Conservation (phyloP, 1,140 invertebrate species). For the Augochlora pura region DNA sequence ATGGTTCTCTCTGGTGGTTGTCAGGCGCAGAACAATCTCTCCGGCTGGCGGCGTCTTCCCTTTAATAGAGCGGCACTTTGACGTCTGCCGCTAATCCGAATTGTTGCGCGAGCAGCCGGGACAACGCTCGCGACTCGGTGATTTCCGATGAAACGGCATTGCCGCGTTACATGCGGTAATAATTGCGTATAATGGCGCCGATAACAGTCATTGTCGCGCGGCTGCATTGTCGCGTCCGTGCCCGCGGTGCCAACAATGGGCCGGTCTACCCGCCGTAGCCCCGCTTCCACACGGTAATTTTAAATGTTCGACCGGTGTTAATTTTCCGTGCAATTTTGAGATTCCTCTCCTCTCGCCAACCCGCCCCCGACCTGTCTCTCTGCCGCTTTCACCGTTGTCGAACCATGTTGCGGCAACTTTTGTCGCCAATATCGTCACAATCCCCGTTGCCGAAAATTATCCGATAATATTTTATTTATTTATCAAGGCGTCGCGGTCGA, state of each 20-base stretch:
- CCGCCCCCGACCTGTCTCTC: not conserved
- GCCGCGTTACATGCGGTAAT: constrained; percentile 4
- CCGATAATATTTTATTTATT: no score
- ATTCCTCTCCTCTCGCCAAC: not conserved
- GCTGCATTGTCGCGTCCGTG: not conserved
- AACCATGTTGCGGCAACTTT: no score
- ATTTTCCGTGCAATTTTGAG: not conserved
- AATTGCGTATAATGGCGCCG: constrained; percentile 16
- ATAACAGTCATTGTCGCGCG: constrained; percentile 5
- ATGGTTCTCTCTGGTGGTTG: constrained; percentile 15
- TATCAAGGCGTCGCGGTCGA: no score
- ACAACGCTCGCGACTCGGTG: not conserved
- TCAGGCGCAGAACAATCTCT: constrained; percentile 3
- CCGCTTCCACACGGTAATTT: not conserved
- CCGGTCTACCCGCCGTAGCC: not conserved
- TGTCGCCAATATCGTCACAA: no score
- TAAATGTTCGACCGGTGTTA: not conserved
- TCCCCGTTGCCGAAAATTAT: no score
- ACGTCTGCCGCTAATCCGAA: constrained; percentile 13
- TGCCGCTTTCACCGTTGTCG: not conserved
- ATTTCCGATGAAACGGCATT: constrained; percentile 3
- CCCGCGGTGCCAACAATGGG: not conserved
- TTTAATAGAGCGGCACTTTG: constrained; percentile 10
- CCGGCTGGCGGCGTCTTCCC: constrained; percentile 1
- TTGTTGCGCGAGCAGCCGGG: constrained; percentile 3